Percentiles rank a stretch among this genome's conserved stretches.
Conservation (phyloP, 2,888 invertebrate genomes). For the Chirona hameri region DNA sequence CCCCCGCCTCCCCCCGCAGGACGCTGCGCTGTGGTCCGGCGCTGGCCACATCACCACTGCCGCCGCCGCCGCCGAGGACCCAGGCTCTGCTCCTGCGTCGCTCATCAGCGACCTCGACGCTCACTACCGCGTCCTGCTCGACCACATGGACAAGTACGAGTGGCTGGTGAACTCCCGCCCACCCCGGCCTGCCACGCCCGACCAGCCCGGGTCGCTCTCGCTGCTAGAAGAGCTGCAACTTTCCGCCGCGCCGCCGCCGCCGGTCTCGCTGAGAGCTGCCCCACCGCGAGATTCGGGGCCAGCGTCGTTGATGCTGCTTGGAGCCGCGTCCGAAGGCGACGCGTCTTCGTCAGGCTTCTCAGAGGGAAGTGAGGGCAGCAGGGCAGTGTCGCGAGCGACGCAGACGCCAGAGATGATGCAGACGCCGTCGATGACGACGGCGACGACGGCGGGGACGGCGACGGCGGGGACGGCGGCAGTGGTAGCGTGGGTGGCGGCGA, state of each 20-base stretch:
- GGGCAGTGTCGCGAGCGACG: constrained; percentile 39
- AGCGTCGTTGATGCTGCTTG: constrained; percentile 31
- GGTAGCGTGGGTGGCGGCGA: no score
- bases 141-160: constrained; percentile 42
- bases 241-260: not conserved
- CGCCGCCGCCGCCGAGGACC: not conserved
- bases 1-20: not conserved
- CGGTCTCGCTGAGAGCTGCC: no score
- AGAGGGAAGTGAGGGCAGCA: constrained; percentile 34
- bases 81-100: constrained; percentile 28
- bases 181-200: constrained; percentile 30
- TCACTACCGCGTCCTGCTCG: constrained; percentile 41
- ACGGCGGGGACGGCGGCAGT: no score
- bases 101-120: constrained; percentile 40
- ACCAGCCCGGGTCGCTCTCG: not conserved
- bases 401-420: constrained; percentile 35
- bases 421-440: not conserved
- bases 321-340: constrained; percentile 40
- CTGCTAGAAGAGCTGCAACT: constrained; percentile 26
- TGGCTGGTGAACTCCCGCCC: constrained; percentile 39
- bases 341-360: constrained; percentile 40
- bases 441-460: no score
- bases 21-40: not conserved
- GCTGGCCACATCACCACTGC: not conserved
- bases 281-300: constrained; percentile 4